Base-by-base conservation (phyloP, 30 jellyfish, hydroid and myxozoan species). In the Turritopsis dohrnii region DNA sequence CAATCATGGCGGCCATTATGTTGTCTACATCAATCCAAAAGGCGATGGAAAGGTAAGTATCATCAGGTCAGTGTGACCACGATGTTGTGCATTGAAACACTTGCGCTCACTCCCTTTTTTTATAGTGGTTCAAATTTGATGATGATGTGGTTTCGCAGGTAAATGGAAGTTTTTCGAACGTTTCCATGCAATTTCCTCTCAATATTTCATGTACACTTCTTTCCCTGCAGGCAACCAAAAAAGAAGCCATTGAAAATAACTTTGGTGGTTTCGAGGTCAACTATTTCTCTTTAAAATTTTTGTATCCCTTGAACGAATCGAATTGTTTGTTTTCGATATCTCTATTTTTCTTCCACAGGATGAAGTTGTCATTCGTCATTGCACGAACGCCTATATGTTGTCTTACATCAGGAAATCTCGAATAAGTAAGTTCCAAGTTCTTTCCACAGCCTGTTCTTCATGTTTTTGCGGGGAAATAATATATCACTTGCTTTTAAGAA, bases 1-100 rank as follows among this genome's bases (percentile, higher is more conserved):
- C 76, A 90, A 91, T 71, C 96, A 90, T 80, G 97, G 99, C 30
- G 99, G 99, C 19, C 99, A 95, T 88, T 95, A 95, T 84, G 97
- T 95, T 87, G 98, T 90, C 1, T 95, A 95, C 81, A 88, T 95
- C 76, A 95, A 90, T 69, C 99, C 98, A 19, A 88, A 85, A 71
- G 97, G 99, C 29, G 96, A 90, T 72, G 97, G 97, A 31, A 85
- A 95, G 96, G 99, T 95, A 24, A 83, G n/a, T n/a, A n/a, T 76
- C 30, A 65, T 53, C 21, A 18, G 17, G 23, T 72, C 31, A 18
- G n/a, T 54, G 19, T n/a, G n/a, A n/a, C n/a, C n/a, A n/a, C n/a
- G n/a, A n/a, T n/a, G n/a, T n/a, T n/a, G n/a, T n/a, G 65, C 41
- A 7, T 7, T 23, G 83, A 24, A 26, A 1, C 54, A 0, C 17